Base-by-base conservation (phyloP, 1,140 invertebrate species). In the Cataglyphis hispanica region DNA sequence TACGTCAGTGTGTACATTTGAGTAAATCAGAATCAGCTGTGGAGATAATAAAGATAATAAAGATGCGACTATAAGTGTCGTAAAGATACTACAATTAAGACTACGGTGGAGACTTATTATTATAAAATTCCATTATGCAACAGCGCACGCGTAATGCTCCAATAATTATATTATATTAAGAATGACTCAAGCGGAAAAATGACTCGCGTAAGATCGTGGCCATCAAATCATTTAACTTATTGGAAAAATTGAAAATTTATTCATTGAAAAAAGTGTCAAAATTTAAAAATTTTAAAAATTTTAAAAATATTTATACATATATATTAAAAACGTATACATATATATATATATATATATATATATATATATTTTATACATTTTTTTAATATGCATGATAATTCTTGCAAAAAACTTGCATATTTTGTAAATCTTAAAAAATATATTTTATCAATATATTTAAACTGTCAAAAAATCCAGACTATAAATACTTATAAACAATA, bases 41-140 rank as follows among this genome's bases (percentile, higher is more conserved):
- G 31, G 2, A n/a, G 46, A 66, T 46, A 27, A 40, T 66, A 78
- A 77, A n/a, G 46, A 66, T 46, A 27, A 40, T 66, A 78, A 77
- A 66, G 40, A 74, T 16, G 27, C 70, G 10, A 25, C 11, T 69
- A 43, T 10, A 8, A 5, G n/a, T n/a, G 63, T 53, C n/a, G 66
- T 19, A 19, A 77, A 46, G 69, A 80, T 22, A 3, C 43, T 37
- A 13, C n/a, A 25, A 69, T 69, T 80, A 80, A 80, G 16, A 67
- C 43, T 37, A 13, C n/a, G 37, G 53, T 69, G 69, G 69, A 80
- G 10, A 67, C 31, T 31, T 16, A 67, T 10, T 80, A 19, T 80
- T 78, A 78, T 16, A 22, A 78, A 67, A 22, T 78, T 67, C n/a
- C 76, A 80, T 80, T 80, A 67, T 56, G 63, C 46, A 69, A 80